Base-by-base conservation (phyloP, 1,140 invertebrate species). In the Drosophila azteca region DNA sequence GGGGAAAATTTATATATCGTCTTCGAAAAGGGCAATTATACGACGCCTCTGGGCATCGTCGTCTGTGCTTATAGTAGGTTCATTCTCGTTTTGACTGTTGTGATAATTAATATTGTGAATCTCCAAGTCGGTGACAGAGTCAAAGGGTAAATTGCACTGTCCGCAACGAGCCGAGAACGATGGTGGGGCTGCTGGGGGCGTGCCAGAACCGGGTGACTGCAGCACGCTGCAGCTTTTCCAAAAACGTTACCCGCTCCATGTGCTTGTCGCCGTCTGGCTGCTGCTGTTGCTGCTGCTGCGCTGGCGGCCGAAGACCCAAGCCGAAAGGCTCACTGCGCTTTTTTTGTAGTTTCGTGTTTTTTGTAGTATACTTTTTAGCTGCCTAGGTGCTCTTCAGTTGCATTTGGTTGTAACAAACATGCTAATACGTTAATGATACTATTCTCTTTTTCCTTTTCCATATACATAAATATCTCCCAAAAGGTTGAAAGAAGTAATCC, bases 21-120 rank as follows among this genome's bases (percentile, higher is more conserved):
- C 82, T 63, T 91, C 90, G 43, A 91, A 91, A 4, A 91, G 70
- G 6, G 90, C 90, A 39, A 91, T 91, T 31, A 91, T 91, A 5
- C 78, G 77, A 48, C 81, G 78, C 26, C 78, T 51, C 48, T 91
- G 77, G 1, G 59, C 72, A 15, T 90, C 78, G 43, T 80, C 79
- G 53, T 79, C 83, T 41, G 70, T 26, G 24, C 7, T 31, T 9
- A 31, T 9, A 9, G 8, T 31, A 9, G 31, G 13, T 7, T 46
- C 43, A 9, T 35, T 61, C 50, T 48, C 51, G 7, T 52, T 31
- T 7, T 64, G 61, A 8, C 31, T 70, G 63, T 91, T 91, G 39
- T 91, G 90, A 45, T 82, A 72, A 39, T 59, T 69, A 6, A 69
- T 76, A 63, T 91, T 91, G 46, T 91, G 90, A 6, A 85, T 49